Evolutionary conservation across 2,888 invertebrate species (phyloP).

Genomic region (Thecocarcelia acutangulata): DNA sequence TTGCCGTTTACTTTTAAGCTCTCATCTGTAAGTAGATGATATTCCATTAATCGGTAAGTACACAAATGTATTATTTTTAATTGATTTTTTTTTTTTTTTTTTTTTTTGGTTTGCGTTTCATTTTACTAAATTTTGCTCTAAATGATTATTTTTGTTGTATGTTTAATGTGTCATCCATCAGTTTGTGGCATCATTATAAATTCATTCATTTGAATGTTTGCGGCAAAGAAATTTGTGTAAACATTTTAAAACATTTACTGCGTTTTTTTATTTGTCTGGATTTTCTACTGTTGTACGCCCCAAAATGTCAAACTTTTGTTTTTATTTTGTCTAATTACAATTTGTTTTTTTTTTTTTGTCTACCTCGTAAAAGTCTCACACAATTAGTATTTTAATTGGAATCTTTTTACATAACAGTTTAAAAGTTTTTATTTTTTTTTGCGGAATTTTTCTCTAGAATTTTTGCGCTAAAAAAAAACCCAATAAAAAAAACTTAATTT

Average conservation of each 20-base stretch:
- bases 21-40: constrained; percentile 14
- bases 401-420: neutral
- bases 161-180: constrained; percentile 31
- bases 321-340: constrained; percentile 57
- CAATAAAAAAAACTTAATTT: neutral
- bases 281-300: constrained; percentile 55
- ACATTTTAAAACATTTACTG: constrained; percentile 25
- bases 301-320: constrained; percentile 63
- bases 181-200: constrained; percentile 45
- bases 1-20: neutral
- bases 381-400: constrained; percentile 9
- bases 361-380: constrained; percentile 34
- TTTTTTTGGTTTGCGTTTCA: neutral
- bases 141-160: constrained; percentile 32
- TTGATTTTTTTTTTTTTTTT: constrained; percentile 20
- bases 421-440: neutral
- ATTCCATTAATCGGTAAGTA: constrained; percentile 34
- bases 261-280: constrained; percentile 33
- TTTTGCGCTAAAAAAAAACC: constrained; percentile 1
- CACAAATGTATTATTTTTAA: constrained; percentile 23
- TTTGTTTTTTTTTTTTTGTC: constrained; percentile 32
- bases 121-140: constrained; percentile 35
- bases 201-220: constrained; percentile 55
- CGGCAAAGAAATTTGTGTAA: constrained; percentile 28
- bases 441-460: neutral